Evolutionary conservation across 2,113 vertebrate species (phyloP).

Genomic region (Naja naja): DNA sequence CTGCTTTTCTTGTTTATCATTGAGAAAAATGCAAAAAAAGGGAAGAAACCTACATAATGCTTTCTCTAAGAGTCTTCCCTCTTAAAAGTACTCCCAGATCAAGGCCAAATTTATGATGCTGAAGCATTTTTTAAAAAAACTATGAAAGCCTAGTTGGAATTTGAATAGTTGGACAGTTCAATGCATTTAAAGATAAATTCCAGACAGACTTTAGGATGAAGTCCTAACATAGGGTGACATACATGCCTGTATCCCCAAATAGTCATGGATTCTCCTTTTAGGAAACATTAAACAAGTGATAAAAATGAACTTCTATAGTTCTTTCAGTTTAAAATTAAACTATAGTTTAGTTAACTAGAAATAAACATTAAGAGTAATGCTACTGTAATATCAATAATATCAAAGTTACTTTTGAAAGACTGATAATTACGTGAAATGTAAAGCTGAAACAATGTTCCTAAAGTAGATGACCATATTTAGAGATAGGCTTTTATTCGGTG

Average conservation of each 20-base stretch:
- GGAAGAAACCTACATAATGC: not conserved
- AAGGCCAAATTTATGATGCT: not conserved
- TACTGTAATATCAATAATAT: not conserved
- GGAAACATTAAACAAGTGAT: not conserved
- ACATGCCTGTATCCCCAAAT: not conserved
- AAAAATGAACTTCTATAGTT: not conserved
- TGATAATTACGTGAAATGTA: not conserved
- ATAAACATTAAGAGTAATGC: not conserved
- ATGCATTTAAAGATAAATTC: not conserved
- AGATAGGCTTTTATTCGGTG: not conserved
- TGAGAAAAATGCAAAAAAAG: not conserved
- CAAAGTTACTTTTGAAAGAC: not conserved
- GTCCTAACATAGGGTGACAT: not conserved
- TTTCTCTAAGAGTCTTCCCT: not conserved
- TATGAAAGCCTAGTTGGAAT: slow-evolving; percentile 18
- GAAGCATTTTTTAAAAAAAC: not conserved
- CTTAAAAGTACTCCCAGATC: not conserved
- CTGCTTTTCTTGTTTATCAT: not conserved
- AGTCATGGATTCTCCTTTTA: not conserved
- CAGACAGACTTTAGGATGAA: not conserved
- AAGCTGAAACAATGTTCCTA: not conserved
- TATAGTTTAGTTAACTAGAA: not conserved
- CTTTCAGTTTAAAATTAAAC: not conserved
- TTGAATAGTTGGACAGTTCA: not conserved
- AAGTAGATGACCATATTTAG: not conserved